Evolutionary conservation across 30 jellyfish, hydroid and myxozoan genomes (phyloP).

Genomic region (Rhopilema esculentum): DNA sequence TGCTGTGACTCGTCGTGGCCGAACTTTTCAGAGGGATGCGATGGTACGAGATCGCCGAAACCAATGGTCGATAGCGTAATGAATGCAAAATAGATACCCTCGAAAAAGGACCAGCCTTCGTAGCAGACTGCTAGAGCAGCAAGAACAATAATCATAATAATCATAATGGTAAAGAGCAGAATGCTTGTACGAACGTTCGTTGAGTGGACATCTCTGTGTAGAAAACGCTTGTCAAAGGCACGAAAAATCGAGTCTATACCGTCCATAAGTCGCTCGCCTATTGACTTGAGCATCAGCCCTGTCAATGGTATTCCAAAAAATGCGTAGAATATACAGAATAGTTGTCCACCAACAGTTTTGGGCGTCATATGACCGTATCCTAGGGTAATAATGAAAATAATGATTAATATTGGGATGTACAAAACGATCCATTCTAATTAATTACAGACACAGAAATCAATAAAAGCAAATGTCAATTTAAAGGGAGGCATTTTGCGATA

Average conservation of each 20-base stretch:
- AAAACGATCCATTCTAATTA: too few species aligned
- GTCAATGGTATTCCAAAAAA: constrained; percentile 94
- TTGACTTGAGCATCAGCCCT: constrained; percentile 91
- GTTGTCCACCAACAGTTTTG: constrained; percentile 85
- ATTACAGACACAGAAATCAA: too few species aligned
- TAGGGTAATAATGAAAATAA: not conserved
- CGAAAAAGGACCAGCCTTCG: constrained; percentile 96
- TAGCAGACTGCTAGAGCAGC: constrained; percentile 83
- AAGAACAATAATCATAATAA: constrained; percentile 63
- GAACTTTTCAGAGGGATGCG: constrained; percentile 77
- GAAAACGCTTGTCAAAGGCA: constrained; percentile 49
- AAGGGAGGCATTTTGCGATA: too few species aligned
- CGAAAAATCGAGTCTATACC: constrained; percentile 73
- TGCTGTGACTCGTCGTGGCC: constrained; percentile 58
- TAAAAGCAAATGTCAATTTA: too few species aligned
- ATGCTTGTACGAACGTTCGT: constrained; percentile 78
- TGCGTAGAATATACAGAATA: constrained; percentile 88
- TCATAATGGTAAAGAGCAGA: constrained; percentile 73
- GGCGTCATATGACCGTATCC: constrained; percentile 97
- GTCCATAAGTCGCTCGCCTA: constrained; percentile 88
- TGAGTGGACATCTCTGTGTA: constrained; percentile 73
- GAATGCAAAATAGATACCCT: constrained; percentile 90
- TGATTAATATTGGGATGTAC: too few species aligned
- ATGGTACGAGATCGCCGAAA: constrained; percentile 94
- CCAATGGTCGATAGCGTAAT: constrained; percentile 92